Evolutionary conservation across 2,113 vertebrate species (phyloP), one percentile per base, ranked within the genome.

Genomic region (Eptesicus fuscus): DNA sequence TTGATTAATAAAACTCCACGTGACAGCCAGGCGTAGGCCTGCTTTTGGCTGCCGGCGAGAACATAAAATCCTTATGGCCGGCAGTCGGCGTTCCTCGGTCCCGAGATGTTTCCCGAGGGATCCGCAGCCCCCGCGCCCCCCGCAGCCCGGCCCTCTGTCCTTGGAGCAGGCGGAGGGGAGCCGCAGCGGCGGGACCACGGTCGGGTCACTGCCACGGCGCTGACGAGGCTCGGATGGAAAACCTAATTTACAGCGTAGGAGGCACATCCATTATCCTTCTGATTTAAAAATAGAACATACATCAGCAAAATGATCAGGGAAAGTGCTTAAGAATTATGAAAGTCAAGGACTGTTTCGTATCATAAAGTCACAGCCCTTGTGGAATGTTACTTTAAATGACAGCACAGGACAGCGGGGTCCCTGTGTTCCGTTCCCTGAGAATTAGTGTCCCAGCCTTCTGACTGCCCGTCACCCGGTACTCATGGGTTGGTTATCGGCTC

Each of bases 221-320:
- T 98, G 98, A 98, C 98, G 98, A 90, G 97, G 97, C 97, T 98
- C 97, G 98, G 98, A 98, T 98, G 98, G 98, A 98, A 99, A 99
- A 99, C 98, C 98, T 98, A 98, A 99, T 99, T 99, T 98, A 98
- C 96, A 97, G 97, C 98, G 98, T 97, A 98, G 98, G 98, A 98
- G 98, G 98, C 98, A 98, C 98, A 99, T 99, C 98, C 98, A 98
- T 99, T 99, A 99, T 98, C 98, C 98, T 98, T 98, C 97, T 49
- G 97, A 97, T 98, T 98, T 98, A 98, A 98, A 98, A 98, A 98
- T 98, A 98, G 97, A 98, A 94, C 98, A 97, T 97, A 97, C 98
- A 98, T 99, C 98, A 99, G 98, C 98, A 98, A 98, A 99, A 98
- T 98, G 97, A 98, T 98, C 98, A 98, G 98, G 98, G 98, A 97